These are phyloP conservation scores for Indicator indicator DNA, from an alignment of 2,113 vertebrate genomes.

Conservation along the genomic window DNA sequence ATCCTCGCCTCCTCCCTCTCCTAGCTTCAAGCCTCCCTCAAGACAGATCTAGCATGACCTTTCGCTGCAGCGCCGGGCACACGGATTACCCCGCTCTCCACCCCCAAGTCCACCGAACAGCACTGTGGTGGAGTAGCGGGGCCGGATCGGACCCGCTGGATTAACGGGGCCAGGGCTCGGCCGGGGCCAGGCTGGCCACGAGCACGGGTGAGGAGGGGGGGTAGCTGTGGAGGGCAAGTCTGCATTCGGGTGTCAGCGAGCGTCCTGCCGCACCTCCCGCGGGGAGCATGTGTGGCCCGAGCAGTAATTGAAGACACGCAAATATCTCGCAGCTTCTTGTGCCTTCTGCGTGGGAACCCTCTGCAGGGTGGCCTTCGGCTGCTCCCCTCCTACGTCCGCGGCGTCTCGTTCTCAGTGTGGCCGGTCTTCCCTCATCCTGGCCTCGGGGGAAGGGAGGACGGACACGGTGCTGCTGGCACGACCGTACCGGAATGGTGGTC, in stretches of 20 bases:
- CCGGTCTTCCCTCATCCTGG: too few species aligned
- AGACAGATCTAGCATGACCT: not conserved
- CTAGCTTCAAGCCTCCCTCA: too few species aligned
- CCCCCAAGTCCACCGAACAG: not conserved
- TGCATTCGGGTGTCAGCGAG: not conserved
- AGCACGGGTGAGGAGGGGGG: rapidly evolving
- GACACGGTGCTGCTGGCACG: not conserved
- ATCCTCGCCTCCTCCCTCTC: not conserved
- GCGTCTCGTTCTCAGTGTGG: not conserved
- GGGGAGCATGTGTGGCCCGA: not conserved
- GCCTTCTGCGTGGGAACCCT: not conserved
- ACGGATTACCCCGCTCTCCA: not conserved
- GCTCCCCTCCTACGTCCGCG: not conserved
- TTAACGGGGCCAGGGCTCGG: too few species aligned
- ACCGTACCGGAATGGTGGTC: not conserved
- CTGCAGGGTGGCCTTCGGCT: not conserved
- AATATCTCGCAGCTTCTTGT: not conserved
- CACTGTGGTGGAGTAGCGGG: not conserved
- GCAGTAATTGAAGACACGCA: not conserved
- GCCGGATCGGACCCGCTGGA: not conserved
- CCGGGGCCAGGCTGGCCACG: not conserved
- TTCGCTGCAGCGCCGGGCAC: rapidly evolving
- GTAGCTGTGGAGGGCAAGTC: not conserved
- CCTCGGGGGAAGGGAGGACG: too few species aligned
- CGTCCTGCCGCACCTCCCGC: not conserved